Conservation (phyloP, 2,888 invertebrate species). For the Spilosoma lubricipeda region DNA sequence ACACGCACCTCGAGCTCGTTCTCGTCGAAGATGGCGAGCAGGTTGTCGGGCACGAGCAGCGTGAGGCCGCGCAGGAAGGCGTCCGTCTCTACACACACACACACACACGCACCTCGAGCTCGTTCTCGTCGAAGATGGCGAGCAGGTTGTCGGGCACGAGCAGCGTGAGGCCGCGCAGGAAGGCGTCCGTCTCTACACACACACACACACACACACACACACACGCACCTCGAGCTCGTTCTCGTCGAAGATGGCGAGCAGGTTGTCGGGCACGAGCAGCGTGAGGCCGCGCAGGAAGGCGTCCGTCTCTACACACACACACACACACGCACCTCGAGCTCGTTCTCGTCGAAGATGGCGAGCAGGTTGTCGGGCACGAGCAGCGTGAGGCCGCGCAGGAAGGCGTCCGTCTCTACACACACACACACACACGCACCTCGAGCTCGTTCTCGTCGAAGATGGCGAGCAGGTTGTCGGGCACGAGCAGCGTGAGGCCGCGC, state of each 20-base stretch:
- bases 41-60: constrained; percentile 96
- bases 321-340: constrained; percentile 93
- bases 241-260: constrained; percentile 97
- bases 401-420: constrained; percentile 94
- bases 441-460: constrained; percentile 98
- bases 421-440: constrained; percentile 92
- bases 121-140: constrained; percentile 98
- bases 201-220: constrained; percentile 84
- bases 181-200: constrained; percentile 94
- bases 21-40: constrained; percentile 97
- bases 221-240: constrained; percentile 96
- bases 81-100: constrained; percentile 93
- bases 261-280: constrained; percentile 96
- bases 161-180: constrained; percentile 95
- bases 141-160: constrained; percentile 97
- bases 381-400: constrained; percentile 95
- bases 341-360: constrained; percentile 98
- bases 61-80: constrained; percentile 96
- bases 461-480: constrained; percentile 96
- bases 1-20: constrained; percentile 96
- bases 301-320: constrained; percentile 93
- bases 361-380: constrained; percentile 97
- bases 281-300: constrained; percentile 96
- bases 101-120: constrained; percentile 93
- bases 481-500: constrained; percentile 95